Conservation (phyloP, 2,113 vertebrate genomes). For the Himantopus leucocephalus region DNA sequence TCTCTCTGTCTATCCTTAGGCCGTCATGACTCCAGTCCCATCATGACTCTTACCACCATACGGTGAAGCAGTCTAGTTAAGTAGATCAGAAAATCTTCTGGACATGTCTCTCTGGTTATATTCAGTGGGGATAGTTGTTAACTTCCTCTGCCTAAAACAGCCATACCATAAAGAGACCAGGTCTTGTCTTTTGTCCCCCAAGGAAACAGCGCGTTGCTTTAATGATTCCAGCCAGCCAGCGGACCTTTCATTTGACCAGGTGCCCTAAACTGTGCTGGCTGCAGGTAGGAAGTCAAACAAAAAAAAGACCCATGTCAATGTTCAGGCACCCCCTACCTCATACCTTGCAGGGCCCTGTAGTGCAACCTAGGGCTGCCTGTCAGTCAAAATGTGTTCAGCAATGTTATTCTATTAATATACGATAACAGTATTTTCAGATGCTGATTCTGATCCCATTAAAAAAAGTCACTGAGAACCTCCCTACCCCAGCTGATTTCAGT, state of each 20-base stretch:
- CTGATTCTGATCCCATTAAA: not conserved
- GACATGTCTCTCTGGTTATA: not conserved
- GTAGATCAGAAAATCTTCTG: not conserved
- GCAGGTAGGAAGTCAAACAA: not conserved
- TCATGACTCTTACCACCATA: not conserved
- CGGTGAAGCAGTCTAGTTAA: not conserved
- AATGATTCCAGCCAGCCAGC: not conserved
- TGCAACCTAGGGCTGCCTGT: not conserved
- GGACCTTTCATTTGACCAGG: not conserved
- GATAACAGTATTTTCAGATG: not conserved
- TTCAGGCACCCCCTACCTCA: not conserved
- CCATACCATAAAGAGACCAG: fast-evolving
- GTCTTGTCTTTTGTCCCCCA: not conserved
- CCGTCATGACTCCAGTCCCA: not conserved
- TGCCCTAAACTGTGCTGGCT: not conserved
- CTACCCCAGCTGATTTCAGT: not conserved
- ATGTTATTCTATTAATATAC: not conserved
- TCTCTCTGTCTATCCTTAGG: not conserved
- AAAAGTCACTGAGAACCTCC: not conserved
- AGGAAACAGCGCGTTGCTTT: not conserved
- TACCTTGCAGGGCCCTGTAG: not conserved
- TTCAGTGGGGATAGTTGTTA: not conserved
- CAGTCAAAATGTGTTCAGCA: not conserved
- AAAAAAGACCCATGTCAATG: not conserved
- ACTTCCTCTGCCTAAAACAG: not conserved